Percentiles rank a stretch among this genome's conserved stretches.
phyloP scores from a whole-genome alignment of 2,113 vertebrate genomes.

The Hippoglossus stenolepis region DNA sequence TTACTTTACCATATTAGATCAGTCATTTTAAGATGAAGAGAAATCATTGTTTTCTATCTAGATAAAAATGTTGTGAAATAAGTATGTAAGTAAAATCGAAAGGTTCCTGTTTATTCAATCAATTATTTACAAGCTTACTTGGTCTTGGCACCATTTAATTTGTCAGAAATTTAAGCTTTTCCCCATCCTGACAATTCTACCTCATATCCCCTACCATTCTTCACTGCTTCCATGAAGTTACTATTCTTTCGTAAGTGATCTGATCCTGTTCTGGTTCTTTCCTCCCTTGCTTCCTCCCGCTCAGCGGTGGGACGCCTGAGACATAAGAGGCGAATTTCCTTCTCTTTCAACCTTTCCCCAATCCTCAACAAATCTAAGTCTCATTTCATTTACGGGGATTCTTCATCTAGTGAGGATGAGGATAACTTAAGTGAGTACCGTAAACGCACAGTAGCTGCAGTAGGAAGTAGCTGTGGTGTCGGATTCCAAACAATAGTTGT shows the following conservation, averaged over 20 bases:
- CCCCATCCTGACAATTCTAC: not conserved
- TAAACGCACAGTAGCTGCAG: constrained; percentile 9
- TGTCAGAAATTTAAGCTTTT: not conserved
- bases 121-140: not conserved
- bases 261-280: constrained; percentile 71
- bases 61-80: not conserved
- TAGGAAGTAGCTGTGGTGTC: constrained; percentile 44
- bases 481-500: constrained; percentile 20
- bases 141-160: not conserved
- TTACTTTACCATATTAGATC: not conserved
- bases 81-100: too few species aligned
- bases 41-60: too few species aligned
- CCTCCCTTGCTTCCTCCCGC: constrained; percentile 31
- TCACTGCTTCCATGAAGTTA: constrained; percentile 7
- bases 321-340: constrained; percentile 89
- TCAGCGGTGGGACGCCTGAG: constrained; percentile 83
- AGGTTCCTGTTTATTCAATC: not conserved
- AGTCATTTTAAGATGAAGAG: not conserved
- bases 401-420: constrained; percentile 93
- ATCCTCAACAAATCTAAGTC: constrained; percentile 92
- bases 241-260: constrained; percentile 43
- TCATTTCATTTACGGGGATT: constrained; percentile 87
- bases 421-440: constrained; percentile 90
- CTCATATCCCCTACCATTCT: too few species aligned
- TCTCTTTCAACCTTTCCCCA: constrained; percentile 93